Conservation (phyloP, 2,888 invertebrate species). For the Drosophila anomalata region DNA sequence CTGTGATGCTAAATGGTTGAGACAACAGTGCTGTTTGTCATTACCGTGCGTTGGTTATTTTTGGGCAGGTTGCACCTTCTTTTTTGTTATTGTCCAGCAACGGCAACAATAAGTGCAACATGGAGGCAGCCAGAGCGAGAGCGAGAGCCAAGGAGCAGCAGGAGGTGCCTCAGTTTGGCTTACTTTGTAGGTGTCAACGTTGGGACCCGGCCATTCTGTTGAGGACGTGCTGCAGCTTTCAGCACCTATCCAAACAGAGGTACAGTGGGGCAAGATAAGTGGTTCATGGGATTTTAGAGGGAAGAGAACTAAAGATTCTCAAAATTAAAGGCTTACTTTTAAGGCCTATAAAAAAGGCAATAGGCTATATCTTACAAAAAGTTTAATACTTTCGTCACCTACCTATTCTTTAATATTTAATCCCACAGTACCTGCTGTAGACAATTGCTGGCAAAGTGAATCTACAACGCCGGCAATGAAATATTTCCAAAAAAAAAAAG, state of each 20-base stretch:
- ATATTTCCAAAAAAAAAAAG: constrained; percentile 14
- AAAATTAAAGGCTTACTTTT: not conserved
- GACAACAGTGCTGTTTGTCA: constrained; percentile 60
- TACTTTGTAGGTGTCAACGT: constrained; percentile 57
- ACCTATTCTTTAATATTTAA: no score
- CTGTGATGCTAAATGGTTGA: constrained; percentile 41
- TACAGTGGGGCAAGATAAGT: constrained; percentile 40
- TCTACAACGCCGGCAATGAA: constrained; percentile 21
- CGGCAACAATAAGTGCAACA: not conserved
- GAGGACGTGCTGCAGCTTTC: constrained; percentile 55
- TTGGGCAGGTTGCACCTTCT: constrained; percentile 45
- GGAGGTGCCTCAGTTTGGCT: constrained; percentile 23
- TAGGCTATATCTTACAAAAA: no score
- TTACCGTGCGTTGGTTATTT: constrained; percentile 59
- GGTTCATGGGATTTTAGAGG: no score
- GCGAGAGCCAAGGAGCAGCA: constrained; percentile 30
- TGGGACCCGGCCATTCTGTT: constrained; percentile 45
- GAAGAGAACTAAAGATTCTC: no score
- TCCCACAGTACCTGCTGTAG: constrained; percentile 39
- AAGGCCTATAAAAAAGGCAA: not conserved
- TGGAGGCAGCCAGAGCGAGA: constrained; percentile 23
- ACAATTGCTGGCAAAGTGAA: constrained; percentile 45
- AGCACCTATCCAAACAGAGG: constrained; percentile 10
- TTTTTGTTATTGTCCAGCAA: not conserved
- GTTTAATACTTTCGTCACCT: not conserved